Percentiles rank a stretch among this genome's conserved stretches.
Evolutionary conservation across 2,888 invertebrate genomes (phyloP).

Genomic region (Lysandra bellargus): DNA sequence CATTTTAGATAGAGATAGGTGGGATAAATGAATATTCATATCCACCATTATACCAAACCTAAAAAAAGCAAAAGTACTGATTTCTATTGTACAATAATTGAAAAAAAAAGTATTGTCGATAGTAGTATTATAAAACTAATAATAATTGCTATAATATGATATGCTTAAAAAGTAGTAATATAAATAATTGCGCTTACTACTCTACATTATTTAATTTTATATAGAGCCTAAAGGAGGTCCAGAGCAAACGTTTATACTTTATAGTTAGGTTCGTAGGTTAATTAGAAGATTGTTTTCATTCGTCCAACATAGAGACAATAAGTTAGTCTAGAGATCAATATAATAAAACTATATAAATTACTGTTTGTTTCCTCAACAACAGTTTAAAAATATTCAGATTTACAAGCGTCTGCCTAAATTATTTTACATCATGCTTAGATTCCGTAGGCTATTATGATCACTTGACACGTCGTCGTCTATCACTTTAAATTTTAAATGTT

Average conservation of each 20-base stretch:
- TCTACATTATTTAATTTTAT: too few relatives aligned
- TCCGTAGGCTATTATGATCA: slow-evolving; percentile 73
- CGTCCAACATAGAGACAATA: background rate
- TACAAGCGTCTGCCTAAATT: slow-evolving; percentile 25
- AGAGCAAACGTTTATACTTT: too few relatives aligned
- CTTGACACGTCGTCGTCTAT: slow-evolving; percentile 64
- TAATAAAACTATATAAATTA: background rate
- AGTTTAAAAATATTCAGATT: slow-evolving; percentile 27
- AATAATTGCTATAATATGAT: too few relatives aligned
- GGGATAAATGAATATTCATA: background rate
- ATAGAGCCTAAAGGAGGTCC: too few relatives aligned
- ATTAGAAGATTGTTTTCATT: background rate
- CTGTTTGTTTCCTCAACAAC: background rate
- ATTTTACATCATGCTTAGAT: slow-evolving; percentile 41
- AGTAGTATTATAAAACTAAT: too few relatives aligned
- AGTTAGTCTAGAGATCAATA: background rate
- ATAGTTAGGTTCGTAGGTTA: too few relatives aligned
- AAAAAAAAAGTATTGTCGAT: too few relatives aligned
- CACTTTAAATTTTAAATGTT: slow-evolving; percentile 69
- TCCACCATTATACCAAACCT: background rate
- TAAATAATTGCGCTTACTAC: too few relatives aligned
- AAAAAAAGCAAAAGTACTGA: background rate
- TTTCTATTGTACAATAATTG: background rate
- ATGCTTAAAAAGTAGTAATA: too few relatives aligned
- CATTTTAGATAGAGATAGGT: background rate